Evolutionary conservation across 2,113 vertebrate species (phyloP).

Genomic region (Rattus norvegicus): DNA sequence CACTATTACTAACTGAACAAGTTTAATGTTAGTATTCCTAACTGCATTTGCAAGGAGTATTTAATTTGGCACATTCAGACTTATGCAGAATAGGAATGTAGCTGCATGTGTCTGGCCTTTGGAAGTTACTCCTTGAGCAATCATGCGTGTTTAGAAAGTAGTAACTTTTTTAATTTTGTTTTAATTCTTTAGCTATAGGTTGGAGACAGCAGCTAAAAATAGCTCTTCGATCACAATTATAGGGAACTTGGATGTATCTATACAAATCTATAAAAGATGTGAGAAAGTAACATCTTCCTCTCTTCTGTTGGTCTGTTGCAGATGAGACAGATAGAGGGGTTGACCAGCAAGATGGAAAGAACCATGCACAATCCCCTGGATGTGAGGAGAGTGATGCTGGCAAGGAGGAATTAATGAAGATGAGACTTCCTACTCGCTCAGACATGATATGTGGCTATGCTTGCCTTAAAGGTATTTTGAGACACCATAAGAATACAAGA

Average conservation of each 20-base stretch:
- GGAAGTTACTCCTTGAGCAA: not conserved
- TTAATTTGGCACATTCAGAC: not conserved
- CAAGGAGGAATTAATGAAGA: constrained; percentile 87
- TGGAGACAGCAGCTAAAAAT: constrained; percentile 53
- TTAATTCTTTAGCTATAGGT: constrained; percentile 2
- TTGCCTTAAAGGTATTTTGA: constrained; percentile 94
- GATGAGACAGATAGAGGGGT: constrained; percentile 92
- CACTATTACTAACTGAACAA: not conserved
- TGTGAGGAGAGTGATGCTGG: constrained; percentile 94
- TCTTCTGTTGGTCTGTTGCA: constrained; percentile 43
- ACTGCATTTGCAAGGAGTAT: not conserved
- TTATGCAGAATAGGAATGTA: not conserved
- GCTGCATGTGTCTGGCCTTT: not conserved
- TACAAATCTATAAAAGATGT: not conserved
- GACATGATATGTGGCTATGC: constrained; percentile 99
- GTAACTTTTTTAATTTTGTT: not conserved
- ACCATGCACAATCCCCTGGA: constrained; percentile 83
- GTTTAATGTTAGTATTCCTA: not conserved
- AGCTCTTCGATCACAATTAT: not conserved
- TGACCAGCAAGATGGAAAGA: constrained; percentile 94
- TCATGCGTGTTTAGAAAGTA: not conserved
- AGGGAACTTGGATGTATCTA: not conserved
- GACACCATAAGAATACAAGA: constrained; percentile 1
- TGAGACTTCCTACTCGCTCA: constrained; percentile 94
- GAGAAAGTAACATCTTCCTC: constrained; percentile 41